These are phyloP conservation scores for Zingel zingel DNA, from an alignment of 2,113 vertebrate species.

Conservation along the genomic window DNA sequence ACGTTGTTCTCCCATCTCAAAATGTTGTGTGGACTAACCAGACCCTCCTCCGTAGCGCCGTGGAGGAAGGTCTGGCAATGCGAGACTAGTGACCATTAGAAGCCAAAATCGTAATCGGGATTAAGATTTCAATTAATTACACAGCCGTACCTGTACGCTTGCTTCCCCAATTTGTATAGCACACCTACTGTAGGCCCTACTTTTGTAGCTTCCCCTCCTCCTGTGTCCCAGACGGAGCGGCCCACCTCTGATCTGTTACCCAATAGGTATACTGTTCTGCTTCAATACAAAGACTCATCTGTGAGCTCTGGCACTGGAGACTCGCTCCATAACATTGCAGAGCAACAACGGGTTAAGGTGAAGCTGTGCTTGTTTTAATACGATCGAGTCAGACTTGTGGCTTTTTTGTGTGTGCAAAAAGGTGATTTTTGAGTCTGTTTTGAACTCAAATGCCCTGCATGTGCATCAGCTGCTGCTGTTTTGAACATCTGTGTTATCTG, in stretches of 20 bases:
- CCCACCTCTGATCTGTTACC: slow-evolving; percentile 8
- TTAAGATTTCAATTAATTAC: too few relatives aligned
- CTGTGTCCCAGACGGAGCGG: neutral
- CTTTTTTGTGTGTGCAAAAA: neutral
- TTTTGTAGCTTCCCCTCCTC: neutral
- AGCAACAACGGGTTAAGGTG: neutral
- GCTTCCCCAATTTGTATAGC: neutral
- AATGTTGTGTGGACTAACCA: too few relatives aligned
- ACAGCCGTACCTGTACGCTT: neutral
- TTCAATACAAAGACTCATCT: slow-evolving; percentile 23
- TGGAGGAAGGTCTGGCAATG: too few relatives aligned
- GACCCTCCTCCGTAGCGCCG: too few relatives aligned
- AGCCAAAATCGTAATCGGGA: too few relatives aligned
- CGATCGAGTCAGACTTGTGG: neutral
- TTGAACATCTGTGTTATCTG: slow-evolving; percentile 35
- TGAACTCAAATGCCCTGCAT: slow-evolving; percentile 14
- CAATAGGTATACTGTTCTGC: neutral
- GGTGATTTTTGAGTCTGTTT: neutral
- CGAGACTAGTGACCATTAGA: too few relatives aligned
- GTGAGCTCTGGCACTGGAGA: slow-evolving; percentile 20
- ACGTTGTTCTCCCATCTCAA: too few relatives aligned
- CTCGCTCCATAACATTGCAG: neutral
- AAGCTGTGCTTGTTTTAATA: neutral
- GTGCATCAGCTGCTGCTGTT: neutral
- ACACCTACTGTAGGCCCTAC: neutral